Percentiles rank a stretch among this genome's conserved stretches.
These are phyloP conservation scores for Artibeus lituratus DNA, from an alignment of 2,797 vertebrate genomes.

Conservation along the genomic window DNA sequence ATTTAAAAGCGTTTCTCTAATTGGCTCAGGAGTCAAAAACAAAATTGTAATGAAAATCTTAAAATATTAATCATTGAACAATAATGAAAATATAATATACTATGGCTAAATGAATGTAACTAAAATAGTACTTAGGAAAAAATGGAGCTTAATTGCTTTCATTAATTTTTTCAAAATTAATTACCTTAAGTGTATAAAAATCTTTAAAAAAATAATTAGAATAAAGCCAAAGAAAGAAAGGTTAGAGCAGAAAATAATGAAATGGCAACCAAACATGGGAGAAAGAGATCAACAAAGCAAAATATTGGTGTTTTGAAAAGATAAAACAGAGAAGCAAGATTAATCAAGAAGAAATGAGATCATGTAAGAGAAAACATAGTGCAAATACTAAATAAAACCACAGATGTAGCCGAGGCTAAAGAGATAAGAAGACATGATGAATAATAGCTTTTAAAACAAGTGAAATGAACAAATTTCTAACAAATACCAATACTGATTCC, in stretches of 20 bases:
- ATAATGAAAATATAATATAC: conserved; percentile 25
- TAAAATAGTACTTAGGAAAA: not conserved
- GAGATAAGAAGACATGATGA: not conserved
- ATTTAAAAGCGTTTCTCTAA: conserved; percentile 30
- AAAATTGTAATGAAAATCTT: not conserved
- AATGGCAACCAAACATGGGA: not conserved
- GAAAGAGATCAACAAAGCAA: not conserved
- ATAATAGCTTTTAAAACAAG: not conserved
- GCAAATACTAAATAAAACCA: not conserved
- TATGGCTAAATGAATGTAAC: not conserved
- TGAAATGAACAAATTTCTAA: not conserved
- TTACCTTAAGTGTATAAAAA: not conserved
- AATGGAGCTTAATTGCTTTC: not conserved
- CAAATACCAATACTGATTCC: not conserved
- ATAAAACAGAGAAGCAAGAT: not conserved
- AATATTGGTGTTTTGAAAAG: not conserved
- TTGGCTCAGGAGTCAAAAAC: conserved; percentile 23
- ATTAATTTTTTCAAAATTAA: not conserved
- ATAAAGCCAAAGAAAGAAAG: not conserved
- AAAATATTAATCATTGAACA: conserved; percentile 26
- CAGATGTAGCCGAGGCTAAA: not conserved
- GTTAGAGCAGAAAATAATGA: not conserved
- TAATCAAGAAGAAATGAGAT: not conserved
- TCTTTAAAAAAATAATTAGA: not conserved
- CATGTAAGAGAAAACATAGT: not conserved